Evolutionary conservation across 2,113 vertebrate genomes (phyloP).

Genomic region (Polyodon spathula): DNA sequence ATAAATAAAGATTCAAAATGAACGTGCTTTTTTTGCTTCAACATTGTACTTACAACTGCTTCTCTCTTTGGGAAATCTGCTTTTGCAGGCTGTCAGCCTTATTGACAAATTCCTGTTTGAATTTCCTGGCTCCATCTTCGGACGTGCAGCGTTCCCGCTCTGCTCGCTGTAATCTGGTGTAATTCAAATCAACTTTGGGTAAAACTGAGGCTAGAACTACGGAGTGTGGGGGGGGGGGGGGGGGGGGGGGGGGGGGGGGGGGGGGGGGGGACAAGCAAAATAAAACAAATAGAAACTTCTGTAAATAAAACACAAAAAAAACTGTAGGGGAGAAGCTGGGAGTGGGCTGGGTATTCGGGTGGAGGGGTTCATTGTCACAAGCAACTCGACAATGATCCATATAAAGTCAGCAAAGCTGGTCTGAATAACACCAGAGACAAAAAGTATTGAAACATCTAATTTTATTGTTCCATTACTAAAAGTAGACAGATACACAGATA

Average conservation of each 20-base stretch:
- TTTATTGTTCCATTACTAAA: constrained; percentile 61
- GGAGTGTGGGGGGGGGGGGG: constrained; percentile 57
- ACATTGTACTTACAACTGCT: constrained; percentile 75
- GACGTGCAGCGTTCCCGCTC: constrained; percentile 77
- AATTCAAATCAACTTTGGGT: constrained; percentile 97
- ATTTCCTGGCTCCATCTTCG: constrained; percentile 77
- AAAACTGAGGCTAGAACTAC: constrained; percentile 92
- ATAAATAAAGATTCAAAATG: no score
- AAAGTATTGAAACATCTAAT: constrained; percentile 51
- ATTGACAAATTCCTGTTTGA: constrained; percentile 79
- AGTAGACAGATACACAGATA: constrained; percentile 33
- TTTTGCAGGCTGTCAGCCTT: constrained; percentile 81
- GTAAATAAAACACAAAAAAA: constrained; percentile 41
- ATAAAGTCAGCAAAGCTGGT: not conserved
- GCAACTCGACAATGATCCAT: not conserved
- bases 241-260: constrained; percentile 45
- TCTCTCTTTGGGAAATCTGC: constrained; percentile 77
- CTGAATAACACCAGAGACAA: constrained; percentile 19
- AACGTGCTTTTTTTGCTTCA: no score
- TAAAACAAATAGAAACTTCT: constrained; percentile 66
- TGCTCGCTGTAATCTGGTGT: constrained; percentile 97
- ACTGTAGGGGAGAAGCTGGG: no score
- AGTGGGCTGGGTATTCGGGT: not conserved
- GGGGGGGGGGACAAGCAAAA: constrained; percentile 43
- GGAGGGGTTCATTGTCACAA: not conserved